phyloP scores from a whole-genome alignment of 2,797 vertebrate genomes.

The Poecile montanus region DNA sequence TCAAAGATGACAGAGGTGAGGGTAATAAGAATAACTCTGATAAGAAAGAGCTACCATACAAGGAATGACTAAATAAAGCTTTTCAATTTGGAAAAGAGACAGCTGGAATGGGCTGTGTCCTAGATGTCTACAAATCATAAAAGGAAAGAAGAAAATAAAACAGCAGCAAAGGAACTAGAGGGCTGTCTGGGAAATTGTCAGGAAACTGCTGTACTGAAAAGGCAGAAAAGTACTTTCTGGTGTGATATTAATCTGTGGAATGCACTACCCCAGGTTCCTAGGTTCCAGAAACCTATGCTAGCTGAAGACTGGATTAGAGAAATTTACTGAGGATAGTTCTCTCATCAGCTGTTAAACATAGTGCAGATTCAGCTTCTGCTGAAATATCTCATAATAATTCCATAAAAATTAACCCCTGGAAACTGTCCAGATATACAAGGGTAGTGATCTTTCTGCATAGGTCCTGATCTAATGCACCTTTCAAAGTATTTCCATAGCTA shows the following conservation, averaged over 20 bases:
- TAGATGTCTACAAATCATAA: not conserved
- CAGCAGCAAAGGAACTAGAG: not conserved
- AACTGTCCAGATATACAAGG: not conserved
- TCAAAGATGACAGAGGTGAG: not conserved
- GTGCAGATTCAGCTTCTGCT: not conserved
- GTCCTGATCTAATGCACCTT: not conserved
- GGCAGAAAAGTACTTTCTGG: not conserved
- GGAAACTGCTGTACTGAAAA: not conserved
- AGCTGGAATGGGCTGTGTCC: not conserved
- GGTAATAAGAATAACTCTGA: not conserved
- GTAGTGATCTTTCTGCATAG: rapidly evolving
- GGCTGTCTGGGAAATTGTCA: not conserved
- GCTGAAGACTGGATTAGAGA: not conserved
- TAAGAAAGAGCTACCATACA: not conserved
- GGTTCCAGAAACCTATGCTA: not conserved
- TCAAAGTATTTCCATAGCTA: not conserved
- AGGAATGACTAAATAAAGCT: not conserved
- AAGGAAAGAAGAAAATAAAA: not conserved
- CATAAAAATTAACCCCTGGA: not conserved
- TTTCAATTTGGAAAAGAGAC: not conserved
- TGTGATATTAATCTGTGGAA: not conserved
- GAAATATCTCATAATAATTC: not conserved
- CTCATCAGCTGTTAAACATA: not conserved
- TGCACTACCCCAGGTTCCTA: not conserved
- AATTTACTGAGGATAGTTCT: not conserved